Evolutionary conservation across 2,113 vertebrate species (phyloP).

Genomic region (Hippocampus guttulatus): DNA sequence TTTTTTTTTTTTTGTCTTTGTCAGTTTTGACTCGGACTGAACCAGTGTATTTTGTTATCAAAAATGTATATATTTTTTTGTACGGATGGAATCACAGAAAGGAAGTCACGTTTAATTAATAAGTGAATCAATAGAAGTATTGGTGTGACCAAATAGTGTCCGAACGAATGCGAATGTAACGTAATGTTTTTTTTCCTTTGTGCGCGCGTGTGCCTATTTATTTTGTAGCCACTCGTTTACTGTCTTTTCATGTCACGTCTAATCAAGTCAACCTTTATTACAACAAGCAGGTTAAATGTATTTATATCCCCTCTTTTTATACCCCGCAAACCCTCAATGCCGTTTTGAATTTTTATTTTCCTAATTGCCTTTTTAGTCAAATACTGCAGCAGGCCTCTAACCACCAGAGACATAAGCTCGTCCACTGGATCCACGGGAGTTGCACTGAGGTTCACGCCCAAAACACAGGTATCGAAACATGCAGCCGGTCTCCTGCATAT

Average conservation of each 20-base stretch:
- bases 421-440: conserved; percentile 43
- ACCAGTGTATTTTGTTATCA: conserved; percentile 62
- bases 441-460: conserved; percentile 52
- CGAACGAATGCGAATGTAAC: conserved; percentile 46
- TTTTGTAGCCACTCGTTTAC: conserved; percentile 61
- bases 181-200: conserved; percentile 25
- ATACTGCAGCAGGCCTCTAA: conserved; percentile 36
- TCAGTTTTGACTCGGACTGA: conserved; percentile 2
- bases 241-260: conserved; percentile 40
- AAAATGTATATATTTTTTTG: conserved; percentile 34
- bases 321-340: conserved; percentile 18
- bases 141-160: conserved; percentile 67
- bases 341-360: background rate
- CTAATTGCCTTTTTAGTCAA: conserved; percentile 25
- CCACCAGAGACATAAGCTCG: conserved; percentile 60
- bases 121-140: conserved; percentile 42
- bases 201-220: conserved; percentile 60
- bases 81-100: conserved; percentile 43
- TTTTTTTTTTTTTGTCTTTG: background rate
- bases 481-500: background rate
- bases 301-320: conserved; percentile 38
- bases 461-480: conserved; percentile 50
- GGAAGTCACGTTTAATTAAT: conserved; percentile 29
- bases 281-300: conserved; percentile 26
- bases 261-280: conserved; percentile 6